phyloP scores from a whole-genome alignment of 2,797 vertebrate species.

The Sebastolobus alascanus region DNA sequence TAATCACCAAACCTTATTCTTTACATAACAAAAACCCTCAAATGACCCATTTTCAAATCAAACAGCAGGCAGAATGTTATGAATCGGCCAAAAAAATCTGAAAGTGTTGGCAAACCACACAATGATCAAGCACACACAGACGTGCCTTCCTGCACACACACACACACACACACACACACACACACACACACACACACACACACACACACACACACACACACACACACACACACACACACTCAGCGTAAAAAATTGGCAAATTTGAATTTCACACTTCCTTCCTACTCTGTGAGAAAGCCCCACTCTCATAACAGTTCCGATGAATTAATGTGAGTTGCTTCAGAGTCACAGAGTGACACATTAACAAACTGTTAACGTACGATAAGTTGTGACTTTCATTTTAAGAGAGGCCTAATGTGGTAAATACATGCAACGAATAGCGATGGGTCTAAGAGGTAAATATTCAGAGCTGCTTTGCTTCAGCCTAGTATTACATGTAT shows the following conservation, averaged over 20 bases:
- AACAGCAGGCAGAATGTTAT: background rate
- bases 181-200: background rate
- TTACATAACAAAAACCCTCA: background rate
- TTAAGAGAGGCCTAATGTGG: background rate
- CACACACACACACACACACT: background rate
- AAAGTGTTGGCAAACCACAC: slow-evolving; percentile 17
- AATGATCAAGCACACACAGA: background rate
- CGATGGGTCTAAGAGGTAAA: no score
- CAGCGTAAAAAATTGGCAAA: slow-evolving; percentile 3
- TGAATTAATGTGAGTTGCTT: slow-evolving; percentile 8
- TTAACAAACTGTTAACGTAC: background rate
- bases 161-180: background rate
- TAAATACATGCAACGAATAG: background rate
- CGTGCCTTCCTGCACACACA: background rate
- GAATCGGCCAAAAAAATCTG: slow-evolving; percentile 3
- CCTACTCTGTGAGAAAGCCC: slow-evolving; percentile 26
- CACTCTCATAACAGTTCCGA: background rate
- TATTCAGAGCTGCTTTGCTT: background rate
- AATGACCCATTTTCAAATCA: slow-evolving; percentile 14
- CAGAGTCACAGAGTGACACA: slow-evolving; percentile 28
- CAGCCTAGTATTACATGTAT: background rate
- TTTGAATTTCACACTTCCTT: slow-evolving; percentile 58
- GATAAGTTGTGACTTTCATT: background rate
- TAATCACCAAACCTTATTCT: background rate
- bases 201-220: background rate